Conservation (phyloP, 2,113 vertebrate genomes). For the Halichoerus grypus region DNA sequence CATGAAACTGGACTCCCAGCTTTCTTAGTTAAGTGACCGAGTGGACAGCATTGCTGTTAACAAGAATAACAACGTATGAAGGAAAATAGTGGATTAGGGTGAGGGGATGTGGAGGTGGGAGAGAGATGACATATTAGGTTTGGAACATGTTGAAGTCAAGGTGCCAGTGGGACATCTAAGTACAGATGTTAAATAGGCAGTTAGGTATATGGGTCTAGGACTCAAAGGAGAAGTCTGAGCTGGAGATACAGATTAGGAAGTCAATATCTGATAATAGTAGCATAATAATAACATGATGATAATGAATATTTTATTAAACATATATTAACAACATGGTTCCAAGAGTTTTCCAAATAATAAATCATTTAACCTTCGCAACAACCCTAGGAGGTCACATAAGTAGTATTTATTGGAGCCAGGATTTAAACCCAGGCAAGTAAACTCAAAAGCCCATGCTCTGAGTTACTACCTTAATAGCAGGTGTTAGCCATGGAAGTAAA, state of each 20-base stretch:
- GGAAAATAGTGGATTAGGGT: background rate
- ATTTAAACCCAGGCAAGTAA: slow-evolving; percentile 36
- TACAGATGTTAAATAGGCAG: slow-evolving; percentile 21
- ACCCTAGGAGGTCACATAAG: background rate
- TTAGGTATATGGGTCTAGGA: background rate
- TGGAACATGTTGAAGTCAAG: slow-evolving; percentile 12
- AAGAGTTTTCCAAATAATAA: slow-evolving; percentile 42
- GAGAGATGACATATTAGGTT: background rate
- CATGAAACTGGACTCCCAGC: slow-evolving; percentile 21
- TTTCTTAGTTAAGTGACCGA: slow-evolving; percentile 12
- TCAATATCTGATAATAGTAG: background rate
- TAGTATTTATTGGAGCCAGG: background rate
- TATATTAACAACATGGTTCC: background rate
- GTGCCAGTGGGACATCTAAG: background rate
- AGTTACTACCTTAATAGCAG: background rate
- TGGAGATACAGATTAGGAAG: background rate
- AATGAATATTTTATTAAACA: background rate
- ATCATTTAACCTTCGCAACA: slow-evolving; percentile 36
- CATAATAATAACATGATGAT: background rate
- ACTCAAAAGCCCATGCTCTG: background rate
- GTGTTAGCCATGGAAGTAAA: slow-evolving; percentile 11
- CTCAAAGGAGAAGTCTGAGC: slow-evolving; percentile 14
- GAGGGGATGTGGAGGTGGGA: background rate
- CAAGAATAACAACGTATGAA: background rate
- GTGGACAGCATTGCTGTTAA: background rate